Percentiles rank a stretch among this genome's conserved stretches.
Conservation (phyloP, 2,888 invertebrate genomes). For the Smittia sp. region DNA sequence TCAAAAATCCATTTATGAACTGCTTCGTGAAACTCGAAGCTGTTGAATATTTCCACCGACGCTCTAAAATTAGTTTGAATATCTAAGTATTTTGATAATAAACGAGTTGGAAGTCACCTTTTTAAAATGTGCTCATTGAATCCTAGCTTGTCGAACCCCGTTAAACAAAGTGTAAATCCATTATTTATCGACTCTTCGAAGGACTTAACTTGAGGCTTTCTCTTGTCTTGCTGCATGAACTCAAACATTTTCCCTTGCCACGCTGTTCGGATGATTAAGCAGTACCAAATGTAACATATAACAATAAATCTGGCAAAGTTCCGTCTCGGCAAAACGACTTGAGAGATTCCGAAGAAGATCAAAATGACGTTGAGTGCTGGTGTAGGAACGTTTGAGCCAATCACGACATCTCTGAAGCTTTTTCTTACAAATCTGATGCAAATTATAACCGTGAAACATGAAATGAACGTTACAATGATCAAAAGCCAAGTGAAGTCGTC, state of each 20-base stretch:
- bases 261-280: slow-evolving; percentile 5
- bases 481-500: background rate
- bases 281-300: background rate
- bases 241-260: slow-evolving; percentile 28
- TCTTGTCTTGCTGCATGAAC: background rate
- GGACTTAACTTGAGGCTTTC: background rate
- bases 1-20: too few species aligned
- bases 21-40: too few species aligned
- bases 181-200: slow-evolving; percentile 6
- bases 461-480: background rate
- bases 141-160: too few species aligned
- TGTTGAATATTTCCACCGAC: too few species aligned
- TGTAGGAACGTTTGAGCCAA: background rate
- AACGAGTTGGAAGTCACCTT: too few species aligned
- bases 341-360: slow-evolving; percentile 10
- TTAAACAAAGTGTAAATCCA: background rate
- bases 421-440: background rate
- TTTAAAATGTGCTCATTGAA: too few species aligned
- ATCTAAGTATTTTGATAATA: too few species aligned
- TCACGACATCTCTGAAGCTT: background rate
- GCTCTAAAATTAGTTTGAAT: too few species aligned
- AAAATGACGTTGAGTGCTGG: background rate
- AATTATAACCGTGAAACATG: background rate
- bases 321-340: background rate
- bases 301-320: slow-evolving; percentile 18